A percentile compares a stretch with the other conserved stretches of the same genome.
Conservation (phyloP, 2,797 vertebrate genomes). For the Smutsia gigantea region DNA sequence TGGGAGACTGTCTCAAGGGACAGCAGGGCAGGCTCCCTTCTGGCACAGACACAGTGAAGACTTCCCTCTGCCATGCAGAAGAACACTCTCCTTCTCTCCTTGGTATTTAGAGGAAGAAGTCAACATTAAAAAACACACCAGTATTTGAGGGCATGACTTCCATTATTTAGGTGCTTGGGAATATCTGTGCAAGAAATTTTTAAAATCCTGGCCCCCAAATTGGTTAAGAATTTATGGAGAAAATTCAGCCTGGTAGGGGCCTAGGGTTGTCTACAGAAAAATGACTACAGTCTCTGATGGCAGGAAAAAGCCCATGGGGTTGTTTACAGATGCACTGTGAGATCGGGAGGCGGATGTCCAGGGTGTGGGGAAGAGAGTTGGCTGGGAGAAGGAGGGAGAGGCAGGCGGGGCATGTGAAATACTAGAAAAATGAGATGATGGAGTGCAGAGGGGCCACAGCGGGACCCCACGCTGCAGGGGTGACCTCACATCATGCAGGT, state of each 20-base stretch:
- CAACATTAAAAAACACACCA: not conserved
- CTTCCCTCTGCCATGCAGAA: not conserved
- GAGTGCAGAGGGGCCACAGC: too few species aligned
- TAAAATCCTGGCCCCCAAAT: not conserved
- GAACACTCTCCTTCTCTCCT: too few species aligned
- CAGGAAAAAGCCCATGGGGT: not conserved
- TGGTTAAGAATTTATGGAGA: not conserved
- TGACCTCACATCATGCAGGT: rapidly evolving
- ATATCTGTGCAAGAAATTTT: not conserved
- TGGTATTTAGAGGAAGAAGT: not conserved
- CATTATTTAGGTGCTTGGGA: not conserved
- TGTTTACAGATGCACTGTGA: not conserved
- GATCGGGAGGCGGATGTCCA: not conserved
- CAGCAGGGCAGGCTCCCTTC: not conserved
- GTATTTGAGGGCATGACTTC: not conserved
- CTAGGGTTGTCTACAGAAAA: not conserved
- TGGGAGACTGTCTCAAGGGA: not conserved
- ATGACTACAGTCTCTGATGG: not conserved
- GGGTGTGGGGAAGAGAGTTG: not conserved
- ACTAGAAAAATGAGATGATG: not conserved
- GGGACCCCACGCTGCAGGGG: not conserved
- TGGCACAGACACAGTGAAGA: not conserved
- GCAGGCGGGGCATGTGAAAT: not conserved
- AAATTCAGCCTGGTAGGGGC: too few species aligned
- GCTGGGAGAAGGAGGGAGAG: not conserved